phyloP scores from a whole-genome alignment of 1,140 invertebrate species.

The Apolygus lucorum region DNA sequence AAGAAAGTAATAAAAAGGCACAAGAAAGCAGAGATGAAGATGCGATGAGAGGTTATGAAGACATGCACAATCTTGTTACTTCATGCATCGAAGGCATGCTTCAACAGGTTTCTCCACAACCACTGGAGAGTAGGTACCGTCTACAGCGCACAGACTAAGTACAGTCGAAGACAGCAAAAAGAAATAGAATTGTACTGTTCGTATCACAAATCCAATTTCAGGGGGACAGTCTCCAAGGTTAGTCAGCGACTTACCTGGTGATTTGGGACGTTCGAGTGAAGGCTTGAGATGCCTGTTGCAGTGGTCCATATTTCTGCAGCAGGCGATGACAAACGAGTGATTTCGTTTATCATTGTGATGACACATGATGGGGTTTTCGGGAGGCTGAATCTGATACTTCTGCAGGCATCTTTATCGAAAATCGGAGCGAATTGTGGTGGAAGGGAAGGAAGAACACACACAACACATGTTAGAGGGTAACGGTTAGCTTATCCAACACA shows the following conservation, averaged over 20 bases:
- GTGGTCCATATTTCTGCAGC: conserved; percentile 52
- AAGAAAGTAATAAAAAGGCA: too few relatives aligned
- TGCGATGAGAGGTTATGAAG: too few relatives aligned
- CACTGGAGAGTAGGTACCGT: too few relatives aligned
- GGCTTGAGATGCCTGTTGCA: conserved; percentile 49
- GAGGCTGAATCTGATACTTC: conserved; percentile 44
- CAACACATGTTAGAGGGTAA: conserved; percentile 28
- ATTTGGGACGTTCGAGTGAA: conserved; percentile 35
- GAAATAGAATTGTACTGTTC: neutral
- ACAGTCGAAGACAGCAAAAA: too few relatives aligned
- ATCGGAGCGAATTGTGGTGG: neutral
- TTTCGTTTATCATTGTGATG: conserved; percentile 46
- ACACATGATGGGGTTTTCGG: conserved; percentile 51
- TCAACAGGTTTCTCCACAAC: too few relatives aligned
- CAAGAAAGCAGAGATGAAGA: too few relatives aligned
- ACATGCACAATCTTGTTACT: too few relatives aligned
- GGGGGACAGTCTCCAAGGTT: neutral
- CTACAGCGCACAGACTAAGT: too few relatives aligned
- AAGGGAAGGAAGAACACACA: conserved; percentile 28
- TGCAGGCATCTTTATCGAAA: conserved; percentile 46
- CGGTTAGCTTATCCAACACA: conserved; percentile 23
- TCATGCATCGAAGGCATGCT: too few relatives aligned
- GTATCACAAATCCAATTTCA: neutral
- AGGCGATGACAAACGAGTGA: conserved; percentile 45
- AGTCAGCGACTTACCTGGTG: conserved; percentile 32